Evolutionary conservation across 1,140 invertebrate genomes (phyloP).

Genomic region (Trigoniulus corallinus): DNA sequence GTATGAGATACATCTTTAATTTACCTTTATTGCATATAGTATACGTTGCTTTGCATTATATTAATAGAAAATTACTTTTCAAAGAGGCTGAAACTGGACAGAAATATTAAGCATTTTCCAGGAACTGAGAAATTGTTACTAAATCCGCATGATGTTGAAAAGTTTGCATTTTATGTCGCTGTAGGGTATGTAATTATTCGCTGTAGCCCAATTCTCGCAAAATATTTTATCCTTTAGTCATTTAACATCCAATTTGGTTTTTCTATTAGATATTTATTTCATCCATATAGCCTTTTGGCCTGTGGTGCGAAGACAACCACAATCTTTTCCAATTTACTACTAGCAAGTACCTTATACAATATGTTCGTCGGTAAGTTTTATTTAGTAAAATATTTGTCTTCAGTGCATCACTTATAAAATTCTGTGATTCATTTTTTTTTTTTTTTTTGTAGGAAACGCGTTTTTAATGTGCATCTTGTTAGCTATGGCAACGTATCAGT

Average conservation of each 20-base stretch:
- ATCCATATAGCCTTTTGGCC: conserved; percentile 76
- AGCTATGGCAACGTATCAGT: conserved; percentile 59
- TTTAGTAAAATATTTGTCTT: conserved; percentile 1
- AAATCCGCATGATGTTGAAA: no score
- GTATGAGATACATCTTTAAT: conserved; percentile 32
- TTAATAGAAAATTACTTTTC: no score
- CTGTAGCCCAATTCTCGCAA: conserved; percentile 39
- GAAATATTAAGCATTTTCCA: no score
- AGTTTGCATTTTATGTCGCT: no score
- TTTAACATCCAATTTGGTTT: conserved; percentile 11
- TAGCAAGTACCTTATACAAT: conserved; percentile 47
- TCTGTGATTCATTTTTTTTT: conserved; percentile 16
- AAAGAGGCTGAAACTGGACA: no score
- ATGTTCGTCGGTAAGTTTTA: conserved; percentile 41
- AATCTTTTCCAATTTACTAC: conserved; percentile 69
- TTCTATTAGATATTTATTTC: conserved; percentile 68
- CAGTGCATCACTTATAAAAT: neutral
- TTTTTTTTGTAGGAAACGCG: conserved; percentile 21
- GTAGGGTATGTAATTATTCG: no score
- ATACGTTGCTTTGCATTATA: no score
- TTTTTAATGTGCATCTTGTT: conserved; percentile 43
- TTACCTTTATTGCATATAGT: conserved; percentile 37
- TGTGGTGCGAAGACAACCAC: conserved; percentile 84
- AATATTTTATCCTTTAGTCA: neutral
- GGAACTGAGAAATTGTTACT: no score